These are phyloP conservation scores for Xestia xanthographa DNA, from an alignment of 2,888 invertebrate species.

Conservation along the genomic window DNA sequence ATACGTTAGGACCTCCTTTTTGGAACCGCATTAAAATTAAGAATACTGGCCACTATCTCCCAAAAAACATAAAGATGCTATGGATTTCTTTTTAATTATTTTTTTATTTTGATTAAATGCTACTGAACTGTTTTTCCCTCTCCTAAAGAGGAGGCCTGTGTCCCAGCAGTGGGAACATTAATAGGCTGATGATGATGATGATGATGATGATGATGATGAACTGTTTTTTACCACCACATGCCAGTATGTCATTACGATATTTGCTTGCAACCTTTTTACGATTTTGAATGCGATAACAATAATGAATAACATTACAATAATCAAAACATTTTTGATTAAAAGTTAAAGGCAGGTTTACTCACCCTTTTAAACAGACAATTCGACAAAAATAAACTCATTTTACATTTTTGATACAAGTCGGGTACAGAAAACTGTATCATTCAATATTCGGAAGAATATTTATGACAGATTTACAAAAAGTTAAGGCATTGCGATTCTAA, in stretches of 20 bases:
- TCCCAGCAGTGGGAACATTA: no score
- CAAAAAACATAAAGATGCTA: not conserved
- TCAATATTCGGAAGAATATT: conserved; percentile 5
- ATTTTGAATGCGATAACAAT: not conserved
- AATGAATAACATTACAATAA: not conserved
- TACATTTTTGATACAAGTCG: not conserved
- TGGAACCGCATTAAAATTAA: not conserved
- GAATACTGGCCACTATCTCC: not conserved
- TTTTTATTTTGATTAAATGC: not conserved
- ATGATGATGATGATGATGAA: no score
- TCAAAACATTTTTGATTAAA: not conserved
- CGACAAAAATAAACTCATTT: not conserved
- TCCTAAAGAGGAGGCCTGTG: no score
- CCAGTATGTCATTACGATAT: not conserved
- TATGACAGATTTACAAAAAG: conserved; percentile 45
- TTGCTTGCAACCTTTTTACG: not conserved
- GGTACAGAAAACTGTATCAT: not conserved
- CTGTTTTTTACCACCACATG: not conserved
- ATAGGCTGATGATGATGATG: no score
- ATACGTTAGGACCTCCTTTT: not conserved
- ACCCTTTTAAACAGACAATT: not conserved
- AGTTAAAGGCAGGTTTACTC: not conserved
- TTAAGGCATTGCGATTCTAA: conserved; percentile 67
- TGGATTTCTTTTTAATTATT: not conserved
- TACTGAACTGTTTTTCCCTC: no score